A percentile compares a stretch with the other conserved stretches of the same genome.
phyloP scores from a whole-genome alignment of 92 coral and sea anemone species.

The Epizoanthus fatuus region DNA sequence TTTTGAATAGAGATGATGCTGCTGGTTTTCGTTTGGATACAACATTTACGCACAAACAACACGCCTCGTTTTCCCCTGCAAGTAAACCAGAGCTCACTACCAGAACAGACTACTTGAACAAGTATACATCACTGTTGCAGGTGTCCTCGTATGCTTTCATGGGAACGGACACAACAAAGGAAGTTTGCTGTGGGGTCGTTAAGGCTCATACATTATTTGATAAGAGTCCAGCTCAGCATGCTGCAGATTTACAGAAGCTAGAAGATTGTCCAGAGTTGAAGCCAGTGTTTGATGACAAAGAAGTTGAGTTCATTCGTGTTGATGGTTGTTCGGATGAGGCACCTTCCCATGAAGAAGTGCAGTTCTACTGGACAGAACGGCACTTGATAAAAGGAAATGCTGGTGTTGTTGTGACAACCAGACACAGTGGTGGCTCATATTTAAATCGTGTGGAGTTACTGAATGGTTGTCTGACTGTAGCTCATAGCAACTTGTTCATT shows the following conservation, averaged over 20 bases:
- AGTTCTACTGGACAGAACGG: slow-evolving; percentile 73
- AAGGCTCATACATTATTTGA: slow-evolving; percentile 60
- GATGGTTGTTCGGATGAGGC: slow-evolving; percentile 76
- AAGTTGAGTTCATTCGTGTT: slow-evolving; percentile 66
- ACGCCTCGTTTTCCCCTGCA: slow-evolving; percentile 28
- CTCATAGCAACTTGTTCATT: slow-evolving; percentile 66
- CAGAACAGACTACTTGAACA: slow-evolving; percentile 67
- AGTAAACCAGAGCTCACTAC: slow-evolving; percentile 56
- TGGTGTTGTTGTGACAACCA: slow-evolving; percentile 57
- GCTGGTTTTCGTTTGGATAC: slow-evolving; percentile 62
- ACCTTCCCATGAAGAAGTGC: slow-evolving; percentile 66
- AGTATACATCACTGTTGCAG: slow-evolving; percentile 63
- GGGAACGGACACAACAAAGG: slow-evolving; percentile 53
- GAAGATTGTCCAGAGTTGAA: slow-evolving; percentile 45
- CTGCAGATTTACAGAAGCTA: slow-evolving; percentile 66
- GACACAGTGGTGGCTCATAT: slow-evolving; percentile 64
- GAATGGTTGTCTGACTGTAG: slow-evolving; percentile 63
- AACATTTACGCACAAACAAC: slow-evolving; percentile 69
- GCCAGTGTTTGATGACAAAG: slow-evolving; percentile 27
- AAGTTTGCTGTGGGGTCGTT: slow-evolving; percentile 65
- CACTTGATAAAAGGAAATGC: slow-evolving; percentile 48
- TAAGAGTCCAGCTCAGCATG: slow-evolving; percentile 70
- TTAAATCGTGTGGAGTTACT: slow-evolving; percentile 64
- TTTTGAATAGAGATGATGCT: slow-evolving; percentile 60
- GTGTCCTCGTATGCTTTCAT: slow-evolving; percentile 57